A percentile compares a stretch with the other conserved stretches of the same genome.
Conservation (phyloP, 2,113 vertebrate genomes). For the Amphilophus citrinellus region DNA sequence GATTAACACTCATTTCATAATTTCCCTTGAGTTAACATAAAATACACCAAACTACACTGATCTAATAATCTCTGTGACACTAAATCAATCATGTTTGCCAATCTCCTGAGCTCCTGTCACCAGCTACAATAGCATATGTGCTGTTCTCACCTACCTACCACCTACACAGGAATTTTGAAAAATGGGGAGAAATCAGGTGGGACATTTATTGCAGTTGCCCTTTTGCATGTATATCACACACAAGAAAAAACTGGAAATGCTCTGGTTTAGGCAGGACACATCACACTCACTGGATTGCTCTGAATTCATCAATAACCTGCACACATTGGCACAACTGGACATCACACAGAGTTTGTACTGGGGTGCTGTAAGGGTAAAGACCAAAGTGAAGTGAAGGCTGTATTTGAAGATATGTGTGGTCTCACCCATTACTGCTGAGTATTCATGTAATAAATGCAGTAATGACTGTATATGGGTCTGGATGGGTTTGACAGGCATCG, state of each 20-base stretch:
- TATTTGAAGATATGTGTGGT: not conserved
- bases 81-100: not conserved
- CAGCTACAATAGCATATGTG: not conserved
- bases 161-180: not conserved
- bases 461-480: not conserved
- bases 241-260: not conserved
- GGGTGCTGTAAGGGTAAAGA: no score
- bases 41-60: constrained; percentile 30
- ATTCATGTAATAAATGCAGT: not conserved
- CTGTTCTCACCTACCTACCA: not conserved
- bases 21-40: constrained; percentile 35
- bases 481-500: not conserved
- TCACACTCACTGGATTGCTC: not conserved
- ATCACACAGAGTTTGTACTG: not conserved
- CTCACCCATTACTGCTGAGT: not conserved
- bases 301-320: not conserved
- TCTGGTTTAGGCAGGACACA: not conserved
- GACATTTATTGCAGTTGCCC: not conserved
- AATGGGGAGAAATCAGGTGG: not conserved
- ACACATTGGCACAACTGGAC: not conserved
- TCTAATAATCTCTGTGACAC: constrained; percentile 34
- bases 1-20: constrained; percentile 54
- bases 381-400: no score
- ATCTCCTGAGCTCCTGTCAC: not conserved
- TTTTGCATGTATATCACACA: not conserved